These are phyloP conservation scores for Scophthalmus maximus DNA, from an alignment of 2,113 vertebrate genomes.

Conservation along the genomic window DNA sequence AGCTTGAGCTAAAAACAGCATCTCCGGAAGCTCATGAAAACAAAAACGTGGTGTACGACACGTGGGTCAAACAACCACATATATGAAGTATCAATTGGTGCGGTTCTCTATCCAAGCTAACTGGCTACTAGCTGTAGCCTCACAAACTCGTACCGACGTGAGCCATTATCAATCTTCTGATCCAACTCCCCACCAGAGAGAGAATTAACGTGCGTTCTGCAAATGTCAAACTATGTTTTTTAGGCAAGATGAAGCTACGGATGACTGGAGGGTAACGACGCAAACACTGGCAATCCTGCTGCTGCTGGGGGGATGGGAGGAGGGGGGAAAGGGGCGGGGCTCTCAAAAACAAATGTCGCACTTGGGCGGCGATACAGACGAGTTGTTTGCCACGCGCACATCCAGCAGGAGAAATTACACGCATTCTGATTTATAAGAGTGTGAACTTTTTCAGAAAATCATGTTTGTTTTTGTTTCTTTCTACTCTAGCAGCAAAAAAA, in stretches of 20 bases:
- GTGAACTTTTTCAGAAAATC: conserved; percentile 24
- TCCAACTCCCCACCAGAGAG: neutral
- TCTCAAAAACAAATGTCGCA: conserved; percentile 12
- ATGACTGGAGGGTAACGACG: conserved; percentile 1
- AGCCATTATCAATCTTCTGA: neutral
- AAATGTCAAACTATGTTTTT: conserved; percentile 30
- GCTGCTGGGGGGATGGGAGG: neutral
- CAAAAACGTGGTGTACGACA: too few relatives aligned
- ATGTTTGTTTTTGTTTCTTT: conserved; percentile 17
- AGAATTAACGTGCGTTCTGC: too few relatives aligned
- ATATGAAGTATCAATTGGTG: too few relatives aligned
- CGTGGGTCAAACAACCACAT: too few relatives aligned
- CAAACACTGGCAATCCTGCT: conserved; percentile 19
- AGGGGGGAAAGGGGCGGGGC: neutral
- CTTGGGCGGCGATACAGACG: conserved; percentile 12
- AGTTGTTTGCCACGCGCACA: conserved; percentile 55
- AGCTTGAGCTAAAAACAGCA: neutral
- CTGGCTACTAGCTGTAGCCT: neutral
- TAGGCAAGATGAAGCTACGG: conserved; percentile 25
- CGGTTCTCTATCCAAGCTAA: too few relatives aligned
- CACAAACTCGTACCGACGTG: neutral
- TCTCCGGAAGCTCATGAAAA: neutral
- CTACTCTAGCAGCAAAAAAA: conserved; percentile 24
- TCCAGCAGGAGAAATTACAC: conserved; percentile 47
- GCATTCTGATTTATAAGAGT: conserved; percentile 40